Conservation (phyloP, 2,797 vertebrate species). For the Squalus acanthias region DNA sequence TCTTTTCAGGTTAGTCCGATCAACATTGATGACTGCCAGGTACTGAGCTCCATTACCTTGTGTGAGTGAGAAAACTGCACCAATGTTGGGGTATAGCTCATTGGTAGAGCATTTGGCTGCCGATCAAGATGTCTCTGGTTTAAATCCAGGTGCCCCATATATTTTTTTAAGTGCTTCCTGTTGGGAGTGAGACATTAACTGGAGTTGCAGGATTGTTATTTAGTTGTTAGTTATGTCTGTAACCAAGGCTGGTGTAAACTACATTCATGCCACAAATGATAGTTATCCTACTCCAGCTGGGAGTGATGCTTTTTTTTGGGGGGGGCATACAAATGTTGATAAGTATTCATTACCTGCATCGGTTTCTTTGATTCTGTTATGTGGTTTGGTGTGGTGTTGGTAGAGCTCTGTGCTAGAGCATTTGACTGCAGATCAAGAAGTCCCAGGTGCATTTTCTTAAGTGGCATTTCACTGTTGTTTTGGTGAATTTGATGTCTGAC, state of each 20-base stretch:
- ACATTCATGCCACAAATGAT: background rate
- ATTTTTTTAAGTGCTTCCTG: background rate
- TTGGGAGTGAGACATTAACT: background rate
- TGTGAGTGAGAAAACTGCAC: rapidly evolving
- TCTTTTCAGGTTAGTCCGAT: background rate
- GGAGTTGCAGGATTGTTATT: background rate
- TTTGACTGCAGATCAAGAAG: background rate
- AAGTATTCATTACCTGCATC: background rate
- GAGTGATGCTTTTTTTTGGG: background rate
- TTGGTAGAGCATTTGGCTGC: conserved; percentile 11
- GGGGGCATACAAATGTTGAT: background rate
- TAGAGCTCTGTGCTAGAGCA: background rate
- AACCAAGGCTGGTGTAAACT: background rate
- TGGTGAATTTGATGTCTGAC: too few species aligned
- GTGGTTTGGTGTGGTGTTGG: background rate
- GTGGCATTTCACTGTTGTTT: too few species aligned
- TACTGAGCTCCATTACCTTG: background rate
- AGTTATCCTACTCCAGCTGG: background rate
- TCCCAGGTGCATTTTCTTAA: too few species aligned
- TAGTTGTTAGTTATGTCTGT: background rate
- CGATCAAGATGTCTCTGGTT: background rate
- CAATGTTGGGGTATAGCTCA: background rate
- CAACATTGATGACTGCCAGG: background rate
- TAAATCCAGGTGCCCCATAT: background rate
- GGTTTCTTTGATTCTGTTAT: background rate